These are phyloP conservation scores for Zaprionus taronus DNA, from an alignment of 1,140 invertebrate species.

Conservation along the genomic window DNA sequence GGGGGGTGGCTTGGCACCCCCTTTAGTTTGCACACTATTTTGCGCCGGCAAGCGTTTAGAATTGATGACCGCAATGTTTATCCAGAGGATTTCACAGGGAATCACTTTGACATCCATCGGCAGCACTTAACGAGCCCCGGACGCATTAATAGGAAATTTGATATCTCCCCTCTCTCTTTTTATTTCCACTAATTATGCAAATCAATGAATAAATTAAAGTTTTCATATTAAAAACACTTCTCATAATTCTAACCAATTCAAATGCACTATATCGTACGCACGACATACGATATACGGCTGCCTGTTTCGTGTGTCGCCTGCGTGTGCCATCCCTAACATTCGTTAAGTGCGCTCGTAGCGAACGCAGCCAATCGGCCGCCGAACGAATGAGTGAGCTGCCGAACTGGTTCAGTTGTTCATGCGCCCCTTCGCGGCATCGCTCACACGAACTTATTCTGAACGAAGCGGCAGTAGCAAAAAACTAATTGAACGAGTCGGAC, in stretches of 20 bases:
- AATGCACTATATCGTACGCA: background rate
- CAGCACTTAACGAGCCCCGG: conserved; percentile 17
- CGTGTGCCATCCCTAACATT: background rate
- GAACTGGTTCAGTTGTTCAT: background rate
- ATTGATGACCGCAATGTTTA: conserved; percentile 39
- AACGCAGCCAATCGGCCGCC: background rate
- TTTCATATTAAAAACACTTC: background rate
- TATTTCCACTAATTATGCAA: background rate
- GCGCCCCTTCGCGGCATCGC: background rate
- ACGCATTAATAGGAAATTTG: conserved; percentile 17
- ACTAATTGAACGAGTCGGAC: conserved; percentile 33
- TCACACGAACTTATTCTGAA: conserved; percentile 5
- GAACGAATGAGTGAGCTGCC: background rate
- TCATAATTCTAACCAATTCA: background rate
- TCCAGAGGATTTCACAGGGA: conserved; percentile 2
- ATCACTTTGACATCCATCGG: conserved; percentile 23
- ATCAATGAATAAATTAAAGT: background rate
- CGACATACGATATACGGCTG: background rate
- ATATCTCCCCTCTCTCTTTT: background rate
- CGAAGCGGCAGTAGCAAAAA: conserved; percentile 38
- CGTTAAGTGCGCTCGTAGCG: conserved; percentile 1
- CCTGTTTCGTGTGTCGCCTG: too few relatives aligned
- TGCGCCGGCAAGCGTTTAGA: conserved; percentile 25
- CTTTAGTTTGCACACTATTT: conserved; percentile 15
- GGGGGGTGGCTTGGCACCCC: conserved; percentile 37